These are phyloP conservation scores for Apamea anceps DNA, from an alignment of 2,888 invertebrate genomes.

Conservation along the genomic window DNA sequence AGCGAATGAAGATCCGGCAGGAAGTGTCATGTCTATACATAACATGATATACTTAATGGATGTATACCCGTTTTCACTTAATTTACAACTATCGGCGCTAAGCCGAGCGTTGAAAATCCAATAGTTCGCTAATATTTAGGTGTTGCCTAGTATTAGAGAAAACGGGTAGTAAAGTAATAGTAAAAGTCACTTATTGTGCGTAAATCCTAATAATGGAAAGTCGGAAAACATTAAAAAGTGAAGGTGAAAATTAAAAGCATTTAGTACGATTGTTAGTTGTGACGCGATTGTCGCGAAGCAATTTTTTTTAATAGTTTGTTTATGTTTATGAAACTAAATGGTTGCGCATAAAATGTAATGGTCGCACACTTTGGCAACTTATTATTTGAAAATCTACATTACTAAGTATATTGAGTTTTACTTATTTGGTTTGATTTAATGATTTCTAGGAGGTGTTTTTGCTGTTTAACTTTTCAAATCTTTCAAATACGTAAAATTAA, in stretches of 20 bases:
- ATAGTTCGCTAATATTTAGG: not conserved
- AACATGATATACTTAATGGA: not conserved
- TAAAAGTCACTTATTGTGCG: conserved; percentile 37
- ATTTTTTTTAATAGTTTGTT: conserved; percentile 31
- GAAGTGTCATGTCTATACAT: conserved; percentile 5
- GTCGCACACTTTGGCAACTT: not conserved
- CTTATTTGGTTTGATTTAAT: not conserved
- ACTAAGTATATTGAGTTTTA: not conserved
- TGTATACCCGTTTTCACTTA: not conserved
- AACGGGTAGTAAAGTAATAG: not conserved
- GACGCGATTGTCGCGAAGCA: conserved; percentile 10
- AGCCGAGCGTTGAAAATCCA: not conserved
- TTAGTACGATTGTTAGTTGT: conserved; percentile 17
- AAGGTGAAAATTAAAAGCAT: conserved; percentile 53
- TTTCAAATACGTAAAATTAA: not conserved
- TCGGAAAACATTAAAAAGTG: conserved; percentile 56
- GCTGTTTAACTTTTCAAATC: not conserved
- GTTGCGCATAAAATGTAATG: conserved; percentile 1
- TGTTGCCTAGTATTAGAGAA: not conserved
- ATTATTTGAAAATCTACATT: not conserved
- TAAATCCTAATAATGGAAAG: conserved; percentile 24
- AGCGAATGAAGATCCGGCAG: not conserved
- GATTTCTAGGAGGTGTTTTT: not conserved
- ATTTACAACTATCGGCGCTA: not conserved
- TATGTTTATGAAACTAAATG: conserved; percentile 9